These are phyloP conservation scores for Arge pagana DNA, from an alignment of 2,888 invertebrate genomes.

Conservation along the genomic window DNA sequence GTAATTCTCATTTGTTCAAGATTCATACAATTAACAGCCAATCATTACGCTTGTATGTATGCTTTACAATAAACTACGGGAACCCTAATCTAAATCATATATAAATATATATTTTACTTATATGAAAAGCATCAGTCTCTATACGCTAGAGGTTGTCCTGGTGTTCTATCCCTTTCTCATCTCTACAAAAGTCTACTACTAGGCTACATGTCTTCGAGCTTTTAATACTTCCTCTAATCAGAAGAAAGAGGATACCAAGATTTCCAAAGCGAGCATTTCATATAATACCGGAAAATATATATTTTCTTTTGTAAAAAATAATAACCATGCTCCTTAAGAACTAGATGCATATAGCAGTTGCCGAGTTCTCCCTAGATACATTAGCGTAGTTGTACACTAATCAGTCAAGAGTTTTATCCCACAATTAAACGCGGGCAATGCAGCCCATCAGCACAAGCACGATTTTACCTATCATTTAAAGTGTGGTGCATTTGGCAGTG, in stretches of 20 bases:
- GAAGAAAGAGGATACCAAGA: slow-evolving; percentile 40
- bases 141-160: slow-evolving; percentile 45
- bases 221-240: not conserved
- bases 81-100: slow-evolving; percentile 47
- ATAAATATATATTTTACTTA: slow-evolving; percentile 58
- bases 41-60: slow-evolving; percentile 1
- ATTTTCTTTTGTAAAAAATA: slow-evolving; percentile 57
- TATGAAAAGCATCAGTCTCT: slow-evolving; percentile 59
- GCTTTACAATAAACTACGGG: slow-evolving; percentile 47
- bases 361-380: slow-evolving; percentile 47
- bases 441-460: slow-evolving; percentile 40
- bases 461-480: slow-evolving; percentile 33
- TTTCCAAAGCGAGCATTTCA: slow-evolving; percentile 53
- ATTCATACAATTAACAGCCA: not conserved
- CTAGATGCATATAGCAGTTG: slow-evolving; percentile 54
- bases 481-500: slow-evolving; percentile 54
- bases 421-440: slow-evolving; percentile 34
- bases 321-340: slow-evolving; percentile 56
- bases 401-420: slow-evolving; percentile 45
- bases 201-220: slow-evolving; percentile 7
- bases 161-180: slow-evolving; percentile 19
- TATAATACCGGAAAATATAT: slow-evolving; percentile 58
- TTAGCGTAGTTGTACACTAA: slow-evolving; percentile 51
- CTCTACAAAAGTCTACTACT: not conserved
- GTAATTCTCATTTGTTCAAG: slow-evolving; percentile 4